Percentiles rank a stretch among this genome's conserved stretches.
Evolutionary conservation across 2,888 invertebrate genomes (phyloP).

Genomic region (Leptogaster cylindrica): DNA sequence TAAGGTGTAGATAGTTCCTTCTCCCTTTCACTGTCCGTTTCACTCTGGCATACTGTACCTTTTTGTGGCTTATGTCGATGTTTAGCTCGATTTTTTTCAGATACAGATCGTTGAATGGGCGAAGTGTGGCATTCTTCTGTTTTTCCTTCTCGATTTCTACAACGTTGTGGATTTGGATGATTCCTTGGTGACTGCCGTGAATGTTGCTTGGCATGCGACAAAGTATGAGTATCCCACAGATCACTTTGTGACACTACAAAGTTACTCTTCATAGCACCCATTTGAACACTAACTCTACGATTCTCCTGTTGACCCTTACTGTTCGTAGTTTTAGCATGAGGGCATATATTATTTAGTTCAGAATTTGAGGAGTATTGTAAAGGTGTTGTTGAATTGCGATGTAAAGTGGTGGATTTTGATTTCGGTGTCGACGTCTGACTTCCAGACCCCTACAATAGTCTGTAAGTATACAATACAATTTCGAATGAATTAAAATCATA

Average conservation of each 20-base stretch:
- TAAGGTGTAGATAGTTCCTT: slow-evolving; percentile 56
- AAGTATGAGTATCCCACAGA: slow-evolving; percentile 71
- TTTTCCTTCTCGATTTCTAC: no score
- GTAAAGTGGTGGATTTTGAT: slow-evolving; percentile 55
- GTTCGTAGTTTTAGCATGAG: slow-evolving; percentile 56
- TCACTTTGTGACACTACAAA: slow-evolving; percentile 72
- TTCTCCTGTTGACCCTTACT: slow-evolving; percentile 54
- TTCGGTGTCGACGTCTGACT: slow-evolving; percentile 57
- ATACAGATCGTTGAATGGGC: slow-evolving; percentile 70
- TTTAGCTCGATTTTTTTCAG: slow-evolving; percentile 69
- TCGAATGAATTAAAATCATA: slow-evolving; percentile 10
- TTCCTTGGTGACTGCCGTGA: slow-evolving; percentile 61
- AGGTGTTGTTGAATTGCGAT: slow-evolving; percentile 59
- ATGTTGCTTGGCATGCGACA: slow-evolving; percentile 64
- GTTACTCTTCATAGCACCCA: slow-evolving; percentile 62
- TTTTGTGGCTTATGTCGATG: slow-evolving; percentile 63
- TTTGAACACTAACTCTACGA: slow-evolving; percentile 59
- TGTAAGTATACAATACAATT: background rate
- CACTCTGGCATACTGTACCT: slow-evolving; percentile 65
- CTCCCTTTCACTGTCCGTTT: slow-evolving; percentile 64
- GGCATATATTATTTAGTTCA: slow-evolving; percentile 60
- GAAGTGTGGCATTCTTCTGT: slow-evolving; percentile 60
- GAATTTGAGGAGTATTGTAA: slow-evolving; percentile 58
- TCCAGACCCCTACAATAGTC: slow-evolving; percentile 52
- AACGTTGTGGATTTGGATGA: slow-evolving; percentile 58